Evolutionary conservation across 2,888 invertebrate species (phyloP), one percentile per base, ranked within the genome.

Genomic region (Disparrhopalites patrizii): DNA sequence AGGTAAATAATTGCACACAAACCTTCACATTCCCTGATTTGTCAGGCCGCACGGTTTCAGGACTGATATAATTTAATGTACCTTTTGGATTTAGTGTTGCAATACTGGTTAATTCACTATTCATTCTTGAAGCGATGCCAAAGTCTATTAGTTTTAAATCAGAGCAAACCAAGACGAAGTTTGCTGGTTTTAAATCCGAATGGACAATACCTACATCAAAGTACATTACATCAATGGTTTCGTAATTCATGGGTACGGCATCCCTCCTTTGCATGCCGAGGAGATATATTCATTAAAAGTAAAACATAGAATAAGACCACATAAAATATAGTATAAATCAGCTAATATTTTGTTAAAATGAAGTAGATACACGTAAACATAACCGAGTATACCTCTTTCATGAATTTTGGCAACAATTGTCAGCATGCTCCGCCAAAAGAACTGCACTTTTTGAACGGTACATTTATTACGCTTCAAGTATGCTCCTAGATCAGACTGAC

Each of bases 311-410:
- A 97, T 98, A 63, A 98, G 80, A 50, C 88, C 85, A 1, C 90
- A 91, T 70, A 87, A 85, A 5, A 92, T 90, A 77, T 93, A 83
- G 47, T 99, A 83, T 80, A 98, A 99, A 81, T 98, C 99, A 0
- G 93, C 93, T 0, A 97, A 98, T 79, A 99, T 98, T 74, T 99
- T 81, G 80, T 99, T 98, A 0, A 93, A 91, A 81, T 98, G 98
- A 75, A 98, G 92, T 1, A 98, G 91, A 61, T 91, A 93, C 92
- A 77, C 18, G 78, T 78, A 72, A 62, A 27, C 52, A 43, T 15
- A 18, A 47, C 5, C 13, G 13, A 7, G 15, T 55, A 73, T 79
- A 90, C 93, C 93, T 80, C 90, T 85, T 73, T 87, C 85, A 77
- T 98, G 97, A 77, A 98, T 93, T 77, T 91, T 90, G 76, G 88